Percentiles rank a stretch among this genome's conserved stretches.
phyloP scores from a whole-genome alignment of 2,888 invertebrate genomes.

The Hydroisotoma schaefferi region DNA sequence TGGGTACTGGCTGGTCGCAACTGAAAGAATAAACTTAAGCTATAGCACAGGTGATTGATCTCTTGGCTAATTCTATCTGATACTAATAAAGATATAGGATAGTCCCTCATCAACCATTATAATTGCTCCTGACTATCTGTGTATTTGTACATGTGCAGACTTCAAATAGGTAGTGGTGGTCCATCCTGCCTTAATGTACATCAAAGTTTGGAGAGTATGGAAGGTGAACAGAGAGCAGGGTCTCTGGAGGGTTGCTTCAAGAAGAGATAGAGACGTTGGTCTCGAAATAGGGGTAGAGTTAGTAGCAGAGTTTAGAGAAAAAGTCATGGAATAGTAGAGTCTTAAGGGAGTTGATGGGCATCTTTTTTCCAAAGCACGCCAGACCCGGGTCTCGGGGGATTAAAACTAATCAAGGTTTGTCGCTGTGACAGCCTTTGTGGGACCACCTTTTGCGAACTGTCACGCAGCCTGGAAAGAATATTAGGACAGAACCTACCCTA shows the following conservation, averaged over 20 bases:
- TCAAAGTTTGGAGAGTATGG: not conserved
- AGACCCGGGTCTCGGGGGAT: slow-evolving; percentile 46
- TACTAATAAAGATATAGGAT: no score
- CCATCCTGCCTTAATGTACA: not conserved
- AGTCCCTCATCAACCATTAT: no score
- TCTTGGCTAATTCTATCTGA: no score
- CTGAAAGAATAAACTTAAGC: no score
- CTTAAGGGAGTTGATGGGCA: slow-evolving; percentile 47
- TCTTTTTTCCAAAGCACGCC: slow-evolving; percentile 49
- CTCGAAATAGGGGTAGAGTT: slow-evolving; percentile 15
- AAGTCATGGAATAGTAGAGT: slow-evolving; percentile 43
- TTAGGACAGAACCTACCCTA: slow-evolving; percentile 47
- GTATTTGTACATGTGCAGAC: no score
- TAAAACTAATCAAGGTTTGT: slow-evolving; percentile 49
- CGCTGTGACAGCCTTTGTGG: slow-evolving; percentile 49
- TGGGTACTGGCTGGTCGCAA: no score
- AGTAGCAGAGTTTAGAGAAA: slow-evolving; percentile 20
- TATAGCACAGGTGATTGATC: no score
- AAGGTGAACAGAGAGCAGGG: not conserved
- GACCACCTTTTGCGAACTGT: slow-evolving; percentile 48
- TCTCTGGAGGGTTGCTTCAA: not conserved
- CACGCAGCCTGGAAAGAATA: slow-evolving; percentile 47
- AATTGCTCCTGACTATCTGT: no score
- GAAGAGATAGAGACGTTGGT: slow-evolving; percentile 8
- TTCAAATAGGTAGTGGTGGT: no score